phyloP scores from a whole-genome alignment of 2,113 vertebrate genomes.

The Alexandromys fortis region DNA sequence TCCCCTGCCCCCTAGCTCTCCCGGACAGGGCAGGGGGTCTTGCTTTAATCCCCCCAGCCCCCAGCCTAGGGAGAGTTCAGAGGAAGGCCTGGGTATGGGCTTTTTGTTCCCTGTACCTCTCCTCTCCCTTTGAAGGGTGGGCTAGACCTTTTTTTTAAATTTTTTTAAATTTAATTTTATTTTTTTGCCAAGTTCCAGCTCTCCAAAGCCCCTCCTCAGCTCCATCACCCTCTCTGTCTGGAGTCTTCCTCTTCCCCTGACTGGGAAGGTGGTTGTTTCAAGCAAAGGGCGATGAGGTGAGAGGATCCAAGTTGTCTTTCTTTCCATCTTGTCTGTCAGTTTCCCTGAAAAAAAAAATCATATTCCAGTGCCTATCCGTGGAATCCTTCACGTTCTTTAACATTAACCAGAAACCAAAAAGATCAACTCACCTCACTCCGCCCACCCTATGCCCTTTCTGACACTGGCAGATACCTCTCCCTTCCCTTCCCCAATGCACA shows the following conservation, averaged over 20 bases:
- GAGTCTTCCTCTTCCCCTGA: neutral
- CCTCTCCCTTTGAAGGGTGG: slow-evolving; percentile 58
- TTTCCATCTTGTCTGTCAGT: slow-evolving; percentile 76
- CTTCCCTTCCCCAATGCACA: slow-evolving; percentile 26
- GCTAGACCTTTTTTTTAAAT: slow-evolving; percentile 46
- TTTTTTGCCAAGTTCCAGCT: slow-evolving; percentile 69
- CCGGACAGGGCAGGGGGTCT: slow-evolving; percentile 55
- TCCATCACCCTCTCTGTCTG: slow-evolving; percentile 48
- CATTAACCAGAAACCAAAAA: slow-evolving; percentile 84
- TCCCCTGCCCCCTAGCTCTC: slow-evolving; percentile 14
- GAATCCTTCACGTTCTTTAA: slow-evolving; percentile 79
- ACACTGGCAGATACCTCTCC: slow-evolving; percentile 69
- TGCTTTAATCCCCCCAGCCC: slow-evolving; percentile 59
- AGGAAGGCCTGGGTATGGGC: slow-evolving; percentile 54
- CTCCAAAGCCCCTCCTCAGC: slow-evolving; percentile 25
- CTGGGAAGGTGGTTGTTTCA: slow-evolving; percentile 52
- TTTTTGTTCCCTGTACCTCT: slow-evolving; percentile 9
- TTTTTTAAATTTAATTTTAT: neutral
- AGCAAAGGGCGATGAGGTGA: slow-evolving; percentile 54
- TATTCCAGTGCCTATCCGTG: slow-evolving; percentile 85
- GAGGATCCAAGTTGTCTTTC: slow-evolving; percentile 71
- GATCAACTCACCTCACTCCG: slow-evolving; percentile 54
- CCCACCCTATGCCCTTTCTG: slow-evolving; percentile 45
- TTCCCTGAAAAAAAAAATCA: slow-evolving; percentile 79
- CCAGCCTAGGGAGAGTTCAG: slow-evolving; percentile 53